Base-by-base conservation (phyloP, 2,113 vertebrate species). In the Bothrops jararaca region DNA sequence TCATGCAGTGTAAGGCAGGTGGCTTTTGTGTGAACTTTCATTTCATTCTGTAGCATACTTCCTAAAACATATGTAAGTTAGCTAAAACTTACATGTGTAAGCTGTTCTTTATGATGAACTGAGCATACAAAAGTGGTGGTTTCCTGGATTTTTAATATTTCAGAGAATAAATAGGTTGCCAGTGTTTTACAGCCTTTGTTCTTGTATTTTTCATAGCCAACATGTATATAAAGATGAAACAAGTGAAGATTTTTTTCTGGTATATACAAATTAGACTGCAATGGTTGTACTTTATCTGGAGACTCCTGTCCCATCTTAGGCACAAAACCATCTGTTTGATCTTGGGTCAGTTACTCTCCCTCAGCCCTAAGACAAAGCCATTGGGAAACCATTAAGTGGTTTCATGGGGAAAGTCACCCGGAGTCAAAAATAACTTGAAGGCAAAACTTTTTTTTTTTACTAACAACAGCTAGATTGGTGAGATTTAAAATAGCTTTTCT, bases 21-120 rank as follows among this genome's bases (percentile, higher is more conserved):
- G 74, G 89, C 45, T 0, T 86, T 91, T 90, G 91, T 29, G 0
- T 29, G 12, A 52, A 22, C 10, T 85, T 85, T 56, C 15, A 54
- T 89, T 42, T 80, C 39, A n/a, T 86, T 39, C 89, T 90, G 85
- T 80, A 89, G 18, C 60, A 34, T 53, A 29, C 45, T 90, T 57
- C 45, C 42, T 60, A 23, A 90, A 92, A 80, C 80, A n/a, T 18
- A 2, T 90, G 0, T 52, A 48, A 3, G 1, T 23, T 54, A 45
- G 48, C n/a, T 92, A 91, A 94, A 94, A 7, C 5, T 91, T 74
- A 90, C 74, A 60, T 26, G 48, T 50, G 48, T 50, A 50, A 29
- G 0, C 2, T 13, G 6, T 69, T 94, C 18, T 3, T 85, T 85
- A 80, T 1, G 4, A 94, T 94, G 89, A 50, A 3, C 0, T 11